Conservation (phyloP, 2,797 vertebrate species). For the Trichosurus vulpecula region DNA sequence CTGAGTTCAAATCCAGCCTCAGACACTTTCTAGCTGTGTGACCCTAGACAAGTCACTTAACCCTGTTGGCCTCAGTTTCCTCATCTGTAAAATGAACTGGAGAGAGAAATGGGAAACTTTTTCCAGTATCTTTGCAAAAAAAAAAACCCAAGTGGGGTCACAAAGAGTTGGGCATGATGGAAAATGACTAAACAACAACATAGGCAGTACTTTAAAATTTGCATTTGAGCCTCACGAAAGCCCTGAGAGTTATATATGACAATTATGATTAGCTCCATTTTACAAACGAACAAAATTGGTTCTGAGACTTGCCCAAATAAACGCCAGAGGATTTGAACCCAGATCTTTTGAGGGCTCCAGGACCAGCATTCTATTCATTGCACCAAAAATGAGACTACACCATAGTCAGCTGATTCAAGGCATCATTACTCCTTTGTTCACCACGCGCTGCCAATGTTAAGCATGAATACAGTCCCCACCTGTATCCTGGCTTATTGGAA, state of each 20-base stretch:
- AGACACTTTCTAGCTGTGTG: background rate
- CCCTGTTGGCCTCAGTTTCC: background rate
- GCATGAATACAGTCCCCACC: background rate
- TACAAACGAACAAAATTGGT: constrained; percentile 25
- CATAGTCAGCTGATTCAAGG: background rate
- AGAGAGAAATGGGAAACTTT: too few species aligned
- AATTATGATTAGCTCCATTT: constrained; percentile 23
- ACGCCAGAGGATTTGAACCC: background rate
- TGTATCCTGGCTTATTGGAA: background rate
- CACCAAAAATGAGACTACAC: background rate
- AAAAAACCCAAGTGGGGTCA: too few species aligned
- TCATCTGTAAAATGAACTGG: background rate
- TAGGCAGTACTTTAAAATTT: background rate
- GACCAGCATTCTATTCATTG: background rate
- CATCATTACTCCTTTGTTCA: background rate
- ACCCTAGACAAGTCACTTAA: background rate
- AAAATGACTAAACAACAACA: background rate
- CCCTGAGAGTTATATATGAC: constrained; percentile 1
- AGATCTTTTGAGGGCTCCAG: background rate
- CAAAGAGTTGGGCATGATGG: background rate
- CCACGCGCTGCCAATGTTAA: background rate
- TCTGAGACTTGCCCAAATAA: background rate
- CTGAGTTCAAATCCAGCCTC: background rate
- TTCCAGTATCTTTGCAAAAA: background rate
- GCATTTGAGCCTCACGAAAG: background rate